These are phyloP conservation scores for Oceanodroma tethys DNA, from an alignment of 2,113 vertebrate genomes.

Conservation along the genomic window DNA sequence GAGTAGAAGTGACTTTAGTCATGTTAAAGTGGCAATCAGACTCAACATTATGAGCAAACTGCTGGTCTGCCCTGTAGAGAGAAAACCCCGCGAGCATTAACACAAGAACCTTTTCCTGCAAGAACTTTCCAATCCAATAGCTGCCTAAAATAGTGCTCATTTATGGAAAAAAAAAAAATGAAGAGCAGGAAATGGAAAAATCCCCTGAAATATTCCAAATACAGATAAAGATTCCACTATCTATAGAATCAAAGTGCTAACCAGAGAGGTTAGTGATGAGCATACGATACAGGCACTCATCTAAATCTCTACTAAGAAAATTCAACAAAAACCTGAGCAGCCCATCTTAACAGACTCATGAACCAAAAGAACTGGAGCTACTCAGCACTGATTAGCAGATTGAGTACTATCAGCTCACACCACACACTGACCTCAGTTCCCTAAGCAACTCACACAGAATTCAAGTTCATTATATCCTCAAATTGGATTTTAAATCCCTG, in stretches of 20 bases:
- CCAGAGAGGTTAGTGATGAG: not conserved
- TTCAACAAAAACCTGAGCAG: not conserved
- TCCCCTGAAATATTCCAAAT: not conserved
- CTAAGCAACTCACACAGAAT: not conserved
- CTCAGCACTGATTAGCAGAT: not conserved
- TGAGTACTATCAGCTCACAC: not conserved
- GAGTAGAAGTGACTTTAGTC: not conserved
- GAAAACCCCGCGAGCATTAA: not conserved
- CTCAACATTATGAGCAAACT: not conserved
- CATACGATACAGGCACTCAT: rapidly evolving
- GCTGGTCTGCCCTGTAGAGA: not conserved
- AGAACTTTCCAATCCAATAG: not conserved
- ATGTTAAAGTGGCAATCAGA: not conserved
- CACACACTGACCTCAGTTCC: not conserved
- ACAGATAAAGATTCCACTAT: not conserved
- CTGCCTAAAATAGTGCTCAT: not conserved
- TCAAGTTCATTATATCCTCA: not conserved
- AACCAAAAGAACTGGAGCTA: not conserved
- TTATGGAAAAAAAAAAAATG: not conserved
- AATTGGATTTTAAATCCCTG: constrained; percentile 24
- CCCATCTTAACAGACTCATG: not conserved
- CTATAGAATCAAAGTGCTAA: not conserved
- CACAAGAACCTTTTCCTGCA: not conserved
- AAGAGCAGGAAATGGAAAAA: not conserved
- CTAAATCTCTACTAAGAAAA: not conserved